Base-by-base conservation (phyloP, 2,888 invertebrate genomes). In the Nemotelus pantherinus region DNA sequence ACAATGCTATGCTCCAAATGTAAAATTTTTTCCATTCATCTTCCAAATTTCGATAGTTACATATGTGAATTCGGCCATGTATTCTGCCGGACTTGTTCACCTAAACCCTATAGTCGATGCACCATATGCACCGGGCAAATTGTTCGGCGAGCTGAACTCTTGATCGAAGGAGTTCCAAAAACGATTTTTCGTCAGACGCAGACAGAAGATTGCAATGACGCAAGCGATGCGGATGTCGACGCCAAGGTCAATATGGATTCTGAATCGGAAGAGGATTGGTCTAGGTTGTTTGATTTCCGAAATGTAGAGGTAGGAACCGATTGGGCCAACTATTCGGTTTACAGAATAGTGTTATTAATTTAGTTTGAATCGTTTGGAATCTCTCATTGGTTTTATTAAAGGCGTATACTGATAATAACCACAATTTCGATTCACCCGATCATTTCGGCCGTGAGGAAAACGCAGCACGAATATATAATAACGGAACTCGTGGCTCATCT, bases 11-110 rank as follows among this genome's bases (percentile, higher is more conserved):
- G 79, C 50, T 77, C 79, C 39, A 79, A 78, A 65, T 79, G 79
- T 77, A 79, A 78, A 79, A 71, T 68, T 71, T 60, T 72, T 57
- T 78, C 79, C 41, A 68, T 79, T 9, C 79, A 79, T 74, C 76
- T 79, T 47, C 77, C 77, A 79, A 79, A 79, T 79, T 79, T 60
- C 39, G 79, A 79, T 55, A 75, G 79, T 74, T 76, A 64, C 55
- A 77, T 79, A 43, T 79, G 79, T 50, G 72, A 72, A 48, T 72
- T 68, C 48, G 79, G 77, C 3, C 79, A 79, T 57, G 57, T 78
- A 10, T 53, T 79, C n/a, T 79, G 79, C 57, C 58, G 70, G 25
- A 39, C 70, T 10, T 78, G 78, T 44, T 25, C 43, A 3, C 72
- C 60, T 4, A 41, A 58, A 45, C 41, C 10, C 3, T 63, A 55